Base-by-base conservation (phyloP, 2,888 invertebrate genomes). In the Portevinia maculata region DNA sequence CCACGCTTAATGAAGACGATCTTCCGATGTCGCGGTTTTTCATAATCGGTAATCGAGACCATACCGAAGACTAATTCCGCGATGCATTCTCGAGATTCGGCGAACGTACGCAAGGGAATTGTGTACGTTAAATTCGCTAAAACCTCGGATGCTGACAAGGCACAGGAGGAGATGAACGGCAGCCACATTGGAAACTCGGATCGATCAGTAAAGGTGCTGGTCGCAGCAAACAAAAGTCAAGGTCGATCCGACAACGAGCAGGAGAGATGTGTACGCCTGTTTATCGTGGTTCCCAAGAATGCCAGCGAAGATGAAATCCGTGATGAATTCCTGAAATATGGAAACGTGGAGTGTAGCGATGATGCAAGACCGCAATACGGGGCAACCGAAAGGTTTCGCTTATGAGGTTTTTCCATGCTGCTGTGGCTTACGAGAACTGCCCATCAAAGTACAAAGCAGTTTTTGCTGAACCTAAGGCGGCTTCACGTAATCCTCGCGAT, bases 1-100 rank as follows among this genome's bases (percentile, higher is more conserved):
- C 39, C 86, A 87, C 87, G 1, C 24, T 32, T 0, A 88, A 87
- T 53, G 88, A 88, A 3, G 91, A 91, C 74, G 94, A 94, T 84
- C 97, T 97, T 1, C 95, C 96, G 24, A 95, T 97, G 92, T 97
- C 97, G 39, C 93, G 98, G 85, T 91, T 98, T 48, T 98, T 98
- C 89, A 94, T 98, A 84, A 94, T 98, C 78, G 96, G 96, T 87
- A 96, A 95, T 76, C 96, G 95, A 91, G 93, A 92, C 55, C 91
- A 95, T 11, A 94, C 93, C 0, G 96, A 97, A 88, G 94, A 96
- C 34, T 94, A 95, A 85, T 94, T 97, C 84, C 92, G 94, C 60
- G 93, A 94, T 21, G 93, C 94, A 1, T 98, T 98, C 88, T 93
- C 94, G 1, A 93, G 93, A 86, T 98, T 93, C 90, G 98, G 98